Base-by-base conservation (phyloP, 2,113 vertebrate genomes). In the Pleuronectes platessa region DNA sequence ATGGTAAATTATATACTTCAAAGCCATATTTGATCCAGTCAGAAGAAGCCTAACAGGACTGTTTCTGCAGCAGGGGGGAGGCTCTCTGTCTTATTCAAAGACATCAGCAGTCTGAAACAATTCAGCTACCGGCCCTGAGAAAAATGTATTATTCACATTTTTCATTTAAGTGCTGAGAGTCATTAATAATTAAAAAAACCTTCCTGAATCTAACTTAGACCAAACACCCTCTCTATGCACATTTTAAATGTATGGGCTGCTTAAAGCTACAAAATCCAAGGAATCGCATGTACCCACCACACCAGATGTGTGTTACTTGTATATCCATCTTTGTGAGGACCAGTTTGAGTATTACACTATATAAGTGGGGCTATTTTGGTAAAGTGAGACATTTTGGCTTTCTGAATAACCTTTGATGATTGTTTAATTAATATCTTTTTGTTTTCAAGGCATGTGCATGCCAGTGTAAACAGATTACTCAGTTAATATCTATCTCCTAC, bases 161-260 rank as follows among this genome's bases (percentile, higher is more conserved):
- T 82, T 86, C 14, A 59, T 80, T 84, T 69, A 76, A 81, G 54
- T 11, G 53, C 56, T 24, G 24, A 24, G 9, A 67, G 5, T 18
- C 26, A 62, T 89, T 70, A 82, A 88, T 77, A 68, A 89, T 89
- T 85, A 55, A 89, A 58, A 12, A 58, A 56, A 66, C 59, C 63
- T 63, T 72, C 64, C 75, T 63, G 68, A 82, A 86, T 70, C 76
- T 82, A 81, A 82, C 68, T 54, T 54, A 68, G 86, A 79, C 61
- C 24, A 63, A 66, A 73, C 76, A 62, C 6, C 51, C 69, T 74
- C 58, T 59, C 23, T 56, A 35, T 76, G 74, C 69, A 76, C 74
- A 59, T 66, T 86, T 79, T 71, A 75, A 81, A 79, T 74, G 63
- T 74, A 82, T 56, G 64, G 62, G 58, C 71, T 37, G 71, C 83